Conservation (phyloP, 2,113 vertebrate genomes). For the Heterotilapia buettikoferi region DNA sequence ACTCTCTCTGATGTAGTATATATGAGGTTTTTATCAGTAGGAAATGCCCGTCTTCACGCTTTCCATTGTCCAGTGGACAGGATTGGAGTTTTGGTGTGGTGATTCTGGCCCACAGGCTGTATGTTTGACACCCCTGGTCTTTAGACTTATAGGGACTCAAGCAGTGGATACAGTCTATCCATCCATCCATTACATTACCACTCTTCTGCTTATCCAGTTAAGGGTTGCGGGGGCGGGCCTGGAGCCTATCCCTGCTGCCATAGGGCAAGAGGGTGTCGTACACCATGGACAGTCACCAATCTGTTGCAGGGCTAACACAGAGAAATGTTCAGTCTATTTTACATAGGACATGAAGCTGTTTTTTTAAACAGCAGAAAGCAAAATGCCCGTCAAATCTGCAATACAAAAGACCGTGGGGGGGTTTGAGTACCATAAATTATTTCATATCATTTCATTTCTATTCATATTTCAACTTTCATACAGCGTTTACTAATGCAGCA, state of each 20-base stretch:
- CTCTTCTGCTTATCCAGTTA: neutral
- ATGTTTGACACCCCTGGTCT: neutral
- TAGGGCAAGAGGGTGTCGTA: neutral
- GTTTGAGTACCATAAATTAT: neutral
- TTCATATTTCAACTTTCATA: neutral
- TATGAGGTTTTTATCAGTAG: neutral
- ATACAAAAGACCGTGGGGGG: neutral
- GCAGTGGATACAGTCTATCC: neutral
- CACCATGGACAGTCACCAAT: neutral
- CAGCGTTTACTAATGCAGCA: rapidly evolving
- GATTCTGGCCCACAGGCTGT: neutral
- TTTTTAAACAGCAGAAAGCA: neutral
- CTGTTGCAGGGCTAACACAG: neutral
- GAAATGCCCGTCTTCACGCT: neutral
- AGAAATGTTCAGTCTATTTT: neutral
- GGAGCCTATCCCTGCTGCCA: neutral
- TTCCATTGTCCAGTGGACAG: neutral
- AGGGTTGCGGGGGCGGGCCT: neutral
- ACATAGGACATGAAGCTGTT: neutral
- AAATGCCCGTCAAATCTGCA: neutral
- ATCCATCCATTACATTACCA: neutral
- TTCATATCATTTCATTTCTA: neutral
- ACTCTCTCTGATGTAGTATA: neutral
- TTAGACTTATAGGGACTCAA: neutral
- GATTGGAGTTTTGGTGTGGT: neutral